These are phyloP conservation scores for Orthonychiurus folsomi DNA, from an alignment of 2,888 invertebrate genomes.

Conservation along the genomic window DNA sequence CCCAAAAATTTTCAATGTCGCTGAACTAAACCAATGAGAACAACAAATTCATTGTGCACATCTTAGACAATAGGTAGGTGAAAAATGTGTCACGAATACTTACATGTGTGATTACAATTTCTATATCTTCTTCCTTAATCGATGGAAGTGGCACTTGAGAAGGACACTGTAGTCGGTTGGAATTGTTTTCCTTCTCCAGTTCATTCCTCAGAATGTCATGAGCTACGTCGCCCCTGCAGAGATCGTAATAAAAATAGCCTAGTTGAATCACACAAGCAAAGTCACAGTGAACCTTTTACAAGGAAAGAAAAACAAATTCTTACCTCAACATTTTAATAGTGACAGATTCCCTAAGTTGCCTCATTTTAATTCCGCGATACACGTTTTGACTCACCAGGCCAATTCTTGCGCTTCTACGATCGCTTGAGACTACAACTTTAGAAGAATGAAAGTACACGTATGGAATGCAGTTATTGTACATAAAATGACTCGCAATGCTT, in stretches of 20 bases:
- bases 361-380: constrained; percentile 63
- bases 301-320: too few relatives aligned
- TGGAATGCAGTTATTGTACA: constrained; percentile 21
- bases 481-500: constrained; percentile 19
- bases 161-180: neutral
- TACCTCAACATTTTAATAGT: constrained; percentile 53
- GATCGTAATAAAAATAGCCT: neutral
- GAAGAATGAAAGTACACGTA: constrained; percentile 27
- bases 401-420: constrained; percentile 25
- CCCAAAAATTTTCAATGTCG: constrained; percentile 5
- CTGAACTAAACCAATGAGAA: constrained; percentile 2
- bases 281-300: too few relatives aligned
- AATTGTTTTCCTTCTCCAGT: neutral
- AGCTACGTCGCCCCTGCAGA: constrained; percentile 7
- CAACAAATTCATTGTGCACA: neutral
- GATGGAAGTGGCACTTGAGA: constrained; percentile 2
- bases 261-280: neutral
- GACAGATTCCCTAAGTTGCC: constrained; percentile 52
- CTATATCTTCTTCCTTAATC: neutral
- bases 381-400: constrained; percentile 45
- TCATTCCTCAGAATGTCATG: constrained; percentile 1
- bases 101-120: constrained; percentile 3
- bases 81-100: too few relatives aligned
- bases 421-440: constrained; percentile 33
- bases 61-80: too few relatives aligned